These are phyloP conservation scores for Ephialtes manifestator DNA, from an alignment of 2,888 invertebrate species.

Conservation along the genomic window DNA sequence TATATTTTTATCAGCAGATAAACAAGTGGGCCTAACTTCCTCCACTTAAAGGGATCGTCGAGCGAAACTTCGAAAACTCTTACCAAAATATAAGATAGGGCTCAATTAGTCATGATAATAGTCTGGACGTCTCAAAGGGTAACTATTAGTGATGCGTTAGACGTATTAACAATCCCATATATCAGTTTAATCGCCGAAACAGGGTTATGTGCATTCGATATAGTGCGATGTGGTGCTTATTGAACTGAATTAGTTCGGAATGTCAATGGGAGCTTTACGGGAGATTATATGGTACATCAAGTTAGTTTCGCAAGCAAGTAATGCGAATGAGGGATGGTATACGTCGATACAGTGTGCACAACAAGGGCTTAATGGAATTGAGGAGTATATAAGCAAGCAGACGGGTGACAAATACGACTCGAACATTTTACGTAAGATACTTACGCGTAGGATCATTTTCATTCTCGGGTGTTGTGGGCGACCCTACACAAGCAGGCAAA, in stretches of 20 bases:
- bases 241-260: constrained; percentile 31
- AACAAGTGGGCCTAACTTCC: too few species aligned
- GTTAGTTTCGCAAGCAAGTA: constrained; percentile 40
- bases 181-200: constrained; percentile 11
- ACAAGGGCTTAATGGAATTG: constrained; percentile 36
- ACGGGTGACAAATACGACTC: constrained; percentile 57
- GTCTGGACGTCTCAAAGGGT: background rate
- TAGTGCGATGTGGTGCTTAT: constrained; percentile 11
- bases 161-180: background rate
- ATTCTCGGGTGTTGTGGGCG: constrained; percentile 87
- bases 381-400: constrained; percentile 52
- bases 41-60: background rate
- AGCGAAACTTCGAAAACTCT: background rate
- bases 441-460: constrained; percentile 87
- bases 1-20: too few species aligned
- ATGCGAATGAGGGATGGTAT: constrained; percentile 2
- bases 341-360: constrained; percentile 38
- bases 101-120: background rate
- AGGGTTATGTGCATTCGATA: background rate
- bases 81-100: background rate
- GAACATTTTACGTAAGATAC: constrained; percentile 81
- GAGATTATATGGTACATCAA: constrained; percentile 54
- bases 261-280: constrained; percentile 28
- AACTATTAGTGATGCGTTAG: constrained; percentile 9
- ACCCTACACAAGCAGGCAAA: constrained; percentile 86